Conservation (phyloP, 2,888 invertebrate genomes). For the Hoplodrina blanda region DNA sequence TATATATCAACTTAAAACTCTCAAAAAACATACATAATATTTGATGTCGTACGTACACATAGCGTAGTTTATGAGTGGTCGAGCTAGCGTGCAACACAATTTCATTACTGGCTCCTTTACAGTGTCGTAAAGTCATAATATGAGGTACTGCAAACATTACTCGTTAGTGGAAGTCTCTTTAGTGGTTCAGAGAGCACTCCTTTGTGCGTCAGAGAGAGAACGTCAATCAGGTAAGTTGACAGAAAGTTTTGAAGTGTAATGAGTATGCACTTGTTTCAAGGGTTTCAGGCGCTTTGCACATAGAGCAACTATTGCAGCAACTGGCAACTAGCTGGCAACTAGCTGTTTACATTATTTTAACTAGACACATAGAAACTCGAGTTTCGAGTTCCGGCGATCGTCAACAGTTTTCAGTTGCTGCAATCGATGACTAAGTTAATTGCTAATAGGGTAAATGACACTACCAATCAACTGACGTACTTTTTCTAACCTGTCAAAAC, state of each 20-base stretch:
- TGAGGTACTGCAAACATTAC: constrained; percentile 40
- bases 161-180: constrained; percentile 2
- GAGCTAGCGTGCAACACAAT: constrained; percentile 53
- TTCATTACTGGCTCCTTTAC: constrained; percentile 51
- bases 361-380: too few species aligned
- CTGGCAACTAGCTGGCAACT: too few species aligned
- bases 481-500: too few species aligned
- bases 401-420: too few species aligned
- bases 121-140: constrained; percentile 52
- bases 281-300: too few species aligned
- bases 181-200: constrained; percentile 17
- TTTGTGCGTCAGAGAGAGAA: constrained; percentile 28
- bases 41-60: constrained; percentile 11
- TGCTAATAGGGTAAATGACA: too few species aligned
- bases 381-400: too few species aligned
- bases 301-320: too few species aligned
- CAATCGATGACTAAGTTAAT: too few species aligned
- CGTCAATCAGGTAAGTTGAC: constrained; percentile 41
- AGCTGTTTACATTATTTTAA: too few species aligned
- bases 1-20: neutral
- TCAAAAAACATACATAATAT: constrained; percentile 15
- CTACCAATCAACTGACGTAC: too few species aligned
- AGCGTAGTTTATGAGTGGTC: constrained; percentile 32
- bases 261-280: constrained; percentile 10
- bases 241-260: constrained; percentile 17